Base-by-base conservation (phyloP, 2,797 vertebrate species). In the Petrocephalus schoutedeni region DNA sequence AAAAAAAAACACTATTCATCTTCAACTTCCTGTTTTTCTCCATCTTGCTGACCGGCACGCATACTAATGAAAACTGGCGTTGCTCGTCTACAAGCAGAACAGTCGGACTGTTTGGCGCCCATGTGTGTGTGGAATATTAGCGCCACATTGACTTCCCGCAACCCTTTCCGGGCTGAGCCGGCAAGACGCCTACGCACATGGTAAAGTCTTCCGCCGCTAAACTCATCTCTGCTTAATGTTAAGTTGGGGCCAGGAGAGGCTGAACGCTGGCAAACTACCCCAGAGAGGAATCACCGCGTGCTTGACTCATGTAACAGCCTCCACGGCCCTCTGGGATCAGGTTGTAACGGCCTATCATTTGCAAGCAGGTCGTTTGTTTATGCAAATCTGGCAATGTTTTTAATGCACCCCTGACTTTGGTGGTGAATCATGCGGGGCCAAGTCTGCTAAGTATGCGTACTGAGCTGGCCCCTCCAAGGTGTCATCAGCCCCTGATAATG, bases 401-500 rank as follows among this genome's bases (percentile, higher is more conserved):
- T 93, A 92, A 94, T 93, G 92, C 90, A 92, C 92, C 91, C 86
- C 93, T 92, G 92, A 91, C 92, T 93, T 89, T 91, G 90, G 92
- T 91, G 91, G 89, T 90, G 89, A 89, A 89, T 92, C 94, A 91
- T 92, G 93, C 19, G 92, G 89, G 90, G 88, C 71, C 91, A 88
- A 85, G 67, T 49, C 93, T 93, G 91, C 91, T 95, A 94, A 91
- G 92, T 94, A 95, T 94, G 94, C 94, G 93, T 90, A 92, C 92
- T 94, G 94, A 92, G 93, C 92, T 93, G 89, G 91, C 90, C 93
- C 93, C 95, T 94, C 93, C 92, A 92, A 95, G 94, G 94, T 93
- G 94, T 95, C 94, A 95, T 95, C 94, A 95, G 94, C 90, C 88
- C 91, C 93, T 91, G 93, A 93, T 93, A 93, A 93, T 93, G 93